Percentiles rank a stretch among this genome's conserved stretches.
phyloP scores from a whole-genome alignment of 2,888 invertebrate species.

The Scaptodrosophila latifasciaeformis region DNA sequence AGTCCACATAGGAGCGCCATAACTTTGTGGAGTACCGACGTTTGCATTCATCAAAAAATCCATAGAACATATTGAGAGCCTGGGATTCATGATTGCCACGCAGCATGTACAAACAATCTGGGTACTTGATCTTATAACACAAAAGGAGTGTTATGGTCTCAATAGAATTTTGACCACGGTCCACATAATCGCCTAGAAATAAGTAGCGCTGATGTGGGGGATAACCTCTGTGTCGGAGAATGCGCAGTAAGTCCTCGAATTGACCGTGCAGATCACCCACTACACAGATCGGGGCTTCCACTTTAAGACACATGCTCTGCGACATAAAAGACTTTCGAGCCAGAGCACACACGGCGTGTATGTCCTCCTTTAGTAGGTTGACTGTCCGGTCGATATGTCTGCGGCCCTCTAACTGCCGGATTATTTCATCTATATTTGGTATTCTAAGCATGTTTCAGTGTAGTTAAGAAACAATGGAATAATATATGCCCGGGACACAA shows the following conservation, averaged over 20 bases:
- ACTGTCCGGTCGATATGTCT: neutral
- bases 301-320: conserved; percentile 95
- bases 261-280: conserved; percentile 99
- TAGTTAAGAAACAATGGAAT: no score
- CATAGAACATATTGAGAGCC: conserved; percentile 98
- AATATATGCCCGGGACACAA: no score
- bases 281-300: conserved; percentile 98
- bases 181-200: conserved; percentile 92
- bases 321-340: conserved; percentile 94
- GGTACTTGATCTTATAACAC: conserved; percentile 97
- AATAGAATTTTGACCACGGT: conserved; percentile 87
- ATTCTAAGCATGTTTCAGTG: neutral
- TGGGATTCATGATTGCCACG: conserved; percentile 96
- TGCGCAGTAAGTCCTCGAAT: conserved; percentile 95
- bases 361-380: conserved; percentile 1
- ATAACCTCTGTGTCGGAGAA: conserved; percentile 99
- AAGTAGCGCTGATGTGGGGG: conserved; percentile 99
- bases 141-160: conserved; percentile 97
- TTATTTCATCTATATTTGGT: conserved; percentile 14
- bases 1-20: conserved; percentile 99
- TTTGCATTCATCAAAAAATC: conserved; percentile 87
- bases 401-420: conserved; percentile 7
- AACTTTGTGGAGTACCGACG: conserved; percentile 97
- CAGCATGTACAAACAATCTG: conserved; percentile 93
- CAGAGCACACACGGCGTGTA: conserved; percentile 13